Evolutionary conservation across 2,113 vertebrate species (phyloP), one percentile per base, ranked within the genome.

Genomic region (Riparia riparia): DNA sequence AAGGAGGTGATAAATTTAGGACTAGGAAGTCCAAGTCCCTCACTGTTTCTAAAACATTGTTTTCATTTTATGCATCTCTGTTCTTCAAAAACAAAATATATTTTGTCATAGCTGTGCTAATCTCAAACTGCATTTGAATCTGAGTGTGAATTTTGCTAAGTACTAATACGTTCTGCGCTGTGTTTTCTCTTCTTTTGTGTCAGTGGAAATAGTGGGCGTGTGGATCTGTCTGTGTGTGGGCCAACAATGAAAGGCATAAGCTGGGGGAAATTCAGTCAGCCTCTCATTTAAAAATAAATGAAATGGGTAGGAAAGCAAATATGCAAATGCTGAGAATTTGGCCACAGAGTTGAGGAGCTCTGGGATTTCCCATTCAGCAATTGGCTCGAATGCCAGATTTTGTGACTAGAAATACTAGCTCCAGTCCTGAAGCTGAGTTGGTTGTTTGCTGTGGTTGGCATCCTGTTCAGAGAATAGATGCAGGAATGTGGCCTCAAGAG

Each of bases 261-360:
- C 65, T 84, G 13, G 39, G 49, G 50, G 15, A 89, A 94, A 92
- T 71, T 68, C 69, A 92, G 73, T 53, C 88, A 94, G 65, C 49
- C 37, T 88, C 76, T 95, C 65, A 92, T 89, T 95, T 96, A 89
- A 95, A 94, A 96, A 81, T 84, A 94, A 96, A 92, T 96, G 45
- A 95, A 97, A 96, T 91, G 82, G 69, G 69, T 86, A 93, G 90
- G 86, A 96, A 95, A 96, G 90, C 80, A 94, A 94, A 96, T 90
- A 95, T 39, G 26, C 72, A 92, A 94, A 90, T 88, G 72, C 76
- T 90, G 88, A 86, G 86, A 93, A 84, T 39, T 95, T 95, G 88
- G 94, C 90, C 41, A 65, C 44, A 9, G 41, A 61, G 14, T 71
- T 74, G 80, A 96, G 86, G 53, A 93, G 90, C 76, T 86, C 61